These are phyloP conservation scores for Magallana ariakensis DNA, from an alignment of 1,140 invertebrate genomes.

Conservation along the genomic window DNA sequence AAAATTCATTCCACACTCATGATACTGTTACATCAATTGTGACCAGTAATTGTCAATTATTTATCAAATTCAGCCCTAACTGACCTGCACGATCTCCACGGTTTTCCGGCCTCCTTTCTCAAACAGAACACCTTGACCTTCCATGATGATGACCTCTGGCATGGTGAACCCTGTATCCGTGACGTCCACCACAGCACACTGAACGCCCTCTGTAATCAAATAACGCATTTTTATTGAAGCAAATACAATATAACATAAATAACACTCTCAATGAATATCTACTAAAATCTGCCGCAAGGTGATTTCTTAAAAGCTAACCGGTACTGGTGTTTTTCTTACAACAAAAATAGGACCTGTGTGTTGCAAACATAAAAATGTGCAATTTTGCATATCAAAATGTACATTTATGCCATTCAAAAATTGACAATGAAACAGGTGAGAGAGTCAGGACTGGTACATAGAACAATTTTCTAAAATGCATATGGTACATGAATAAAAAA, in stretches of 20 bases:
- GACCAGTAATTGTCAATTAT: too few species aligned
- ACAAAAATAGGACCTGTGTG: not conserved
- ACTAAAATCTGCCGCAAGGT: too few species aligned
- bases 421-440: too few species aligned
- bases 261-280: too few species aligned
- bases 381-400: not conserved
- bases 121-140: constrained; percentile 70
- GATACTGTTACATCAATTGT: too few species aligned
- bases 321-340: not conserved
- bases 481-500: not conserved
- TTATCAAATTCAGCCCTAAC: too few species aligned
- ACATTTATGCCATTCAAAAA: not conserved
- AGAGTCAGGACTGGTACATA: too few species aligned
- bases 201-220: constrained; percentile 67
- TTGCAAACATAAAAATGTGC: too few species aligned
- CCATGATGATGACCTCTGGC: constrained; percentile 72
- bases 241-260: too few species aligned
- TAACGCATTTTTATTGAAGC: not conserved
- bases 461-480: not conserved
- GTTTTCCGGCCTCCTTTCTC: not conserved
- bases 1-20: too few species aligned
- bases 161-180: constrained; percentile 72
- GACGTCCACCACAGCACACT: constrained; percentile 70
- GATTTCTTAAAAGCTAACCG: too few species aligned
- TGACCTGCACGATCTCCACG: not conserved